phyloP scores from a whole-genome alignment of 2,797 vertebrate species.

The Acomys russatus region DNA sequence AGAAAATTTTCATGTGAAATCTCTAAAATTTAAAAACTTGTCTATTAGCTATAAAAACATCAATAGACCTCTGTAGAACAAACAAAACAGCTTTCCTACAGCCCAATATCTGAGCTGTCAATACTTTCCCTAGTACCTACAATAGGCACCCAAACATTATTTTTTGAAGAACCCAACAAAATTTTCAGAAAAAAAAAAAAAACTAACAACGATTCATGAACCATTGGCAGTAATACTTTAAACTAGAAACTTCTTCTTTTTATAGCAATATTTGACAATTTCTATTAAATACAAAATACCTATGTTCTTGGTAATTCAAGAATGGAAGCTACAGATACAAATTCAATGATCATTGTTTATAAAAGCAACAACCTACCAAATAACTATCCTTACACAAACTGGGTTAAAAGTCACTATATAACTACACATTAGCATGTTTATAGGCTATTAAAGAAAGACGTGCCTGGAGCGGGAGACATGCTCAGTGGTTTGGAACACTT shows the following conservation, averaged over 20 bases:
- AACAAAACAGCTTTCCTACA: background rate
- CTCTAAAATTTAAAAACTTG: background rate
- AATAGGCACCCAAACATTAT: background rate
- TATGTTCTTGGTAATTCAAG: background rate
- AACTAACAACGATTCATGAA: background rate
- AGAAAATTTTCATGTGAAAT: background rate
- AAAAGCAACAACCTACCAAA: background rate
- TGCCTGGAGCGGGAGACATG: background rate
- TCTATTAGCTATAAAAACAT: conserved; percentile 19
- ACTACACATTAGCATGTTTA: background rate
- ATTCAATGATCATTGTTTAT: background rate
- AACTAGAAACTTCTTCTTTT: conserved; percentile 3
- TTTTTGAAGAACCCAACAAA: background rate
- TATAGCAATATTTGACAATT: background rate
- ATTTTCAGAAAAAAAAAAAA: background rate
- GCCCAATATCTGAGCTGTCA: background rate
- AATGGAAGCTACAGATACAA: background rate
- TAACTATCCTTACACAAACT: background rate
- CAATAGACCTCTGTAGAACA: background rate
- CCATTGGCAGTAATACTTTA: background rate
- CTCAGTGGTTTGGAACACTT: background rate
- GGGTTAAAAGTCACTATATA: background rate
- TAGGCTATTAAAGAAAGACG: background rate
- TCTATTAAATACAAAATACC: background rate
- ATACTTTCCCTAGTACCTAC: background rate